Conservation (phyloP, 2,113 vertebrate genomes). For the Melanerpes formicivorus region DNA sequence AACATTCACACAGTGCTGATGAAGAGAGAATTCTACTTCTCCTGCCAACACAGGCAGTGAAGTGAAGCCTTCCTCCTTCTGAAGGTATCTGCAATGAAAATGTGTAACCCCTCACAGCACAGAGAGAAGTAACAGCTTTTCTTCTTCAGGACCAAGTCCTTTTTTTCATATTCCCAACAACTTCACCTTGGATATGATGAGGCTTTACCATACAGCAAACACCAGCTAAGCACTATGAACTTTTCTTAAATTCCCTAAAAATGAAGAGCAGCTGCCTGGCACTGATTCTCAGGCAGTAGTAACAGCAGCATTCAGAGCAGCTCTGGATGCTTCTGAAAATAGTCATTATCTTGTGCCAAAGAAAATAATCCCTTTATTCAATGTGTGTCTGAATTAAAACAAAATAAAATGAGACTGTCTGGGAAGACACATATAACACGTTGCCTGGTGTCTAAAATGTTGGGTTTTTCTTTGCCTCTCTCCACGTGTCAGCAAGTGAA, state of each 20-base stretch:
- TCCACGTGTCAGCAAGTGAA: background rate
- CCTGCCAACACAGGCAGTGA: background rate
- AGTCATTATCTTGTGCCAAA: background rate
- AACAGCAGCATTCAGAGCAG: background rate
- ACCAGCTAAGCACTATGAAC: background rate
- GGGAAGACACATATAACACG: background rate
- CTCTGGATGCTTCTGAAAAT: conserved; percentile 31
- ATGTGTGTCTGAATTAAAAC: background rate
- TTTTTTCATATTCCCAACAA: background rate
- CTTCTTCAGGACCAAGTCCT: background rate
- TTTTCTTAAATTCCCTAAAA: conserved; percentile 29
- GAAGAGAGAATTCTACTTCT: background rate
- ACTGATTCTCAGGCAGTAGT: background rate
- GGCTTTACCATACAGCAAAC: background rate
- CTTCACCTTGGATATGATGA: background rate
- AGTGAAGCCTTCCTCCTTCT: background rate
- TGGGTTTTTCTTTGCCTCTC: background rate
- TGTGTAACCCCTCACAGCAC: background rate
- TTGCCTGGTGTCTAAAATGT: background rate
- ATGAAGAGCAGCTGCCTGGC: conserved; percentile 60
- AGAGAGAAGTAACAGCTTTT: background rate
- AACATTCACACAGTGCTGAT: background rate
- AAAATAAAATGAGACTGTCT: background rate
- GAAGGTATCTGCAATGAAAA: background rate
- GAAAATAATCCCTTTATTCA: conserved; percentile 37